phyloP scores from a whole-genome alignment of 2,797 vertebrate species.

The Xiphophorus birchmanni region DNA sequence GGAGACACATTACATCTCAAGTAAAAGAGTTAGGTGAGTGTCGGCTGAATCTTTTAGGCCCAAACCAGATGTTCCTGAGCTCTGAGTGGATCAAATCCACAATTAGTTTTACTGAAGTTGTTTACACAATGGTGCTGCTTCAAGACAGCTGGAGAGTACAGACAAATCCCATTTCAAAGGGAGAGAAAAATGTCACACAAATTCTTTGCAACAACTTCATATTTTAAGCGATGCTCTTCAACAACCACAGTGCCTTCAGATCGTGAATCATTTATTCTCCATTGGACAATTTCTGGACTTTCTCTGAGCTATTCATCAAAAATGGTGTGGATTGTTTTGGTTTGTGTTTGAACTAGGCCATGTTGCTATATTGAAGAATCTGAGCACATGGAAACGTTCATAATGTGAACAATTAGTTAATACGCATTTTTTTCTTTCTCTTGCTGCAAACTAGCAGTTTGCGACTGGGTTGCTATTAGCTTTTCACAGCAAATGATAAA shows the following conservation, averaged over 20 bases:
- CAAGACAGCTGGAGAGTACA: too few relatives aligned
- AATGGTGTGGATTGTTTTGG: too few relatives aligned
- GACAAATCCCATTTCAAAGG: background rate
- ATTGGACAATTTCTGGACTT: too few relatives aligned
- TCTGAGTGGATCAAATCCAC: background rate
- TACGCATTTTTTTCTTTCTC: background rate
- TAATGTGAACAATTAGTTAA: background rate
- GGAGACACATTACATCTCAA: too few relatives aligned
- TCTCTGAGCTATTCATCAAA: too few relatives aligned
- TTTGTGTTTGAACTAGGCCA: too few relatives aligned
- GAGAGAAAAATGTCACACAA: background rate
- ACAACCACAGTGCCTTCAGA: too few relatives aligned
- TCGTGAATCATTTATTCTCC: too few relatives aligned
- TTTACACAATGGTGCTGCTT: background rate
- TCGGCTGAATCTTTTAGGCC: background rate
- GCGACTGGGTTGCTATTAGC: background rate
- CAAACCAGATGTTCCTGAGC: background rate
- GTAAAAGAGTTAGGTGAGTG: too few relatives aligned
- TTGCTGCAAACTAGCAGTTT: background rate
- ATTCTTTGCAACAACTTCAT: background rate
- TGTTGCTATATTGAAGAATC: too few relatives aligned
- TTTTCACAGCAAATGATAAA: background rate
- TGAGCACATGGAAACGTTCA: too few relatives aligned
- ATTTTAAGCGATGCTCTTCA: too few relatives aligned
- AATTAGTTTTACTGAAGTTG: background rate